Evolutionary conservation across 2,797 vertebrate genomes (phyloP).

Genomic region (Muscicapa comitata): DNA sequence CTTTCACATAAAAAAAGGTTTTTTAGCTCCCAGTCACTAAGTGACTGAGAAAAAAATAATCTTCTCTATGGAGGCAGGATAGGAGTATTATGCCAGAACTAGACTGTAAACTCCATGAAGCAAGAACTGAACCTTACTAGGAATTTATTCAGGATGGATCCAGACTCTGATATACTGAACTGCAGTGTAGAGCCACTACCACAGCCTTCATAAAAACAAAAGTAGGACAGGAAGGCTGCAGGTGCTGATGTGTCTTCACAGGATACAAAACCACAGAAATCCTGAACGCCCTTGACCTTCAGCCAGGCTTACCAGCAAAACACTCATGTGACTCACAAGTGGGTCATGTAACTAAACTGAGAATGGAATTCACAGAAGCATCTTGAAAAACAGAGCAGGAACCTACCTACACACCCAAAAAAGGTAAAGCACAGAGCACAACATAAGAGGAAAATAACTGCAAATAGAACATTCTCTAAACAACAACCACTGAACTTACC

Average conservation of each 20-base stretch:
- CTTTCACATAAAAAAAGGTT: background rate
- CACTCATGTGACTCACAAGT: background rate
- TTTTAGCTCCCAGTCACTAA: background rate
- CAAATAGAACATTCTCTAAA: background rate
- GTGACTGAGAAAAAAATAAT: background rate
- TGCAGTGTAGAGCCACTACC: background rate
- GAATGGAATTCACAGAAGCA: background rate
- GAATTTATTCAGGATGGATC: background rate
- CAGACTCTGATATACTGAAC: background rate
- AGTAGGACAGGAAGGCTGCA: background rate
- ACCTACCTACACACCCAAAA: background rate
- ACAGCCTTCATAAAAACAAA: background rate
- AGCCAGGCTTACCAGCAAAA: background rate
- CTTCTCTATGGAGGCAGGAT: rapidly evolving
- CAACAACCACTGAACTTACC: background rate
- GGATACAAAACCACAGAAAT: background rate
- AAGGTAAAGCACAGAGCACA: background rate
- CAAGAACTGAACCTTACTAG: background rate
- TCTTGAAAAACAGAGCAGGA: background rate
- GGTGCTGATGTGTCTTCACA: background rate
- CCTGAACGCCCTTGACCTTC: background rate
- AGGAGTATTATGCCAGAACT: background rate
- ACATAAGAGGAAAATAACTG: background rate
- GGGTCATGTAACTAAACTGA: rapidly evolving
- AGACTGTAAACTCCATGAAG: background rate